These are phyloP conservation scores for Scyliorhinus canicula DNA, from an alignment of 2,797 vertebrate genomes.

Conservation along the genomic window DNA sequence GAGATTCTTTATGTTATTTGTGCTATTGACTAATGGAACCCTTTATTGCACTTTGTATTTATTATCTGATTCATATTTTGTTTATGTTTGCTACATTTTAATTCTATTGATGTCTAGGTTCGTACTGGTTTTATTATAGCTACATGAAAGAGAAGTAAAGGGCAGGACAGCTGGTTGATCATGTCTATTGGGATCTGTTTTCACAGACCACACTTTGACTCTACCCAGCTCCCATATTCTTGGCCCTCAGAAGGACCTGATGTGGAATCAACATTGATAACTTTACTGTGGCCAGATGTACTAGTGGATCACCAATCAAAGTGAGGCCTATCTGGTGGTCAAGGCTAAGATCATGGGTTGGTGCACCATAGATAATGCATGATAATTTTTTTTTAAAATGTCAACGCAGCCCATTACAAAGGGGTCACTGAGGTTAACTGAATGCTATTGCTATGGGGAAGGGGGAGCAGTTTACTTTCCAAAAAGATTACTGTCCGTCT, in stretches of 20 bases:
- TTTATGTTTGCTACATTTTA: not conserved
- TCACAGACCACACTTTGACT: not conserved
- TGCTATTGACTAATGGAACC: not conserved
- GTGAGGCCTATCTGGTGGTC: not conserved
- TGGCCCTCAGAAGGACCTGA: not conserved
- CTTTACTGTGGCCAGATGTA: not conserved
- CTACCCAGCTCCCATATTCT: not conserved
- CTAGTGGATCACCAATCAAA: not conserved
- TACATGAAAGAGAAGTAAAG: not conserved
- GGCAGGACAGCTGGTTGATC: not conserved
- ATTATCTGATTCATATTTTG: not conserved
- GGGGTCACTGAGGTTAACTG: not conserved
- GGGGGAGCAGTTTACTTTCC: not conserved
- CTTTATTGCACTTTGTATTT: not conserved
- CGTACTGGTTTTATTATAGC: slow-evolving; percentile 10
- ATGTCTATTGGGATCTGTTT: not conserved
- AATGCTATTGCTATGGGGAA: not conserved
- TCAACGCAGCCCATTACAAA: not conserved
- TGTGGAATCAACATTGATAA: not conserved
- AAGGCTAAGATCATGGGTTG: not conserved
- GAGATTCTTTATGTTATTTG: not conserved
- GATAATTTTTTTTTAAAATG: not conserved
- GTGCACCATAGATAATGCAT: not conserved
- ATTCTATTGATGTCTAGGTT: not conserved
- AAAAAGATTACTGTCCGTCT: not conserved